These are phyloP conservation scores for Fistularia commersonii DNA, from an alignment of 2,797 vertebrate species.

Conservation along the genomic window DNA sequence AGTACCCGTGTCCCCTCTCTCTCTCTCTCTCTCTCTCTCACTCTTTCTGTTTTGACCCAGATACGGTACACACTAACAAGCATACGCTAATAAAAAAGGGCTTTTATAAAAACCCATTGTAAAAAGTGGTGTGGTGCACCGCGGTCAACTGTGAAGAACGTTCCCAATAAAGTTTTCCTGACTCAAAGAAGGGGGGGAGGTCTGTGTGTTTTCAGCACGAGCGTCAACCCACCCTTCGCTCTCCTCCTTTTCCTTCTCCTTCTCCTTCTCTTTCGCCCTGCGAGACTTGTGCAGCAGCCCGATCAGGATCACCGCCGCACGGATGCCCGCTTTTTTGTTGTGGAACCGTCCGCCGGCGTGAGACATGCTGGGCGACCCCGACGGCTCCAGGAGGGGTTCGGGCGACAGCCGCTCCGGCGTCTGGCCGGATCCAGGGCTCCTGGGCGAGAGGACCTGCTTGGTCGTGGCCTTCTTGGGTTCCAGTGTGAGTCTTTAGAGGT, in stretches of 20 bases:
- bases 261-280: conserved; percentile 80
- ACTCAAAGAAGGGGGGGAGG: not conserved
- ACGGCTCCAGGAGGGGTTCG: conserved; percentile 46
- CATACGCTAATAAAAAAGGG: conserved; percentile 21
- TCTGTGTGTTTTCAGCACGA: not conserved
- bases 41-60: too few species aligned
- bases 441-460: conserved; percentile 48
- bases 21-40: not conserved
- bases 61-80: conserved; percentile 22
- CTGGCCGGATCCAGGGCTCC: conserved; percentile 40
- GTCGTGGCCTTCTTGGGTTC: conserved; percentile 45
- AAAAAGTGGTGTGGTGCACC: conserved; percentile 23
- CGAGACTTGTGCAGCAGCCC: conserved; percentile 91
- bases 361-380: conserved; percentile 71
- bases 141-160: conserved; percentile 16
- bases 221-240: conserved; percentile 66
- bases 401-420: conserved; percentile 60
- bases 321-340: conserved; percentile 89
- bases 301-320: conserved; percentile 92
- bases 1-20: conserved; percentile 20
- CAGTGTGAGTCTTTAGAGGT: conserved; percentile 33
- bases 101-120: conserved; percentile 9
- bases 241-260: conserved; percentile 67
- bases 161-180: conserved; percentile 37
- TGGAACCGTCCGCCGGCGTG: conserved; percentile 77